These are phyloP conservation scores for Oryzias curvinotus DNA, from an alignment of 2,113 vertebrate genomes.

Conservation along the genomic window DNA sequence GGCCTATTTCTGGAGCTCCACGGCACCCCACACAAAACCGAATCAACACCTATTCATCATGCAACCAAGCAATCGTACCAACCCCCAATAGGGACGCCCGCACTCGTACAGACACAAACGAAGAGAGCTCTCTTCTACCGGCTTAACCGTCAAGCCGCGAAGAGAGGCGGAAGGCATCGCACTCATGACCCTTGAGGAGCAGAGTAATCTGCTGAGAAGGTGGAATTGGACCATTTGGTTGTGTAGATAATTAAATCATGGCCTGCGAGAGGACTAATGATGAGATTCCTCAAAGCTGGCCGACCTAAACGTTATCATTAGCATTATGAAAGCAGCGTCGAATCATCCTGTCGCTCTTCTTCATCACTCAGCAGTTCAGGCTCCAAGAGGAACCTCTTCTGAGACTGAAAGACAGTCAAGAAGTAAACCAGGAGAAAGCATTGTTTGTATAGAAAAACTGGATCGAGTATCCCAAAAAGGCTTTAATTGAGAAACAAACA, in stretches of 20 bases:
- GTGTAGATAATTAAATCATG: slow-evolving; percentile 72
- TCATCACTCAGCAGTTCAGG: slow-evolving; percentile 63
- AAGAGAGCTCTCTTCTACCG: slow-evolving; percentile 31
- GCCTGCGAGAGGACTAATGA: slow-evolving; percentile 75
- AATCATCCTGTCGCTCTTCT: slow-evolving; percentile 51
- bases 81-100: slow-evolving; percentile 12
- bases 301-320: slow-evolving; percentile 61
- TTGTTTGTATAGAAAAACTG: no score
- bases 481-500: no score
- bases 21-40: slow-evolving; percentile 1
- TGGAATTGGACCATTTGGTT: slow-evolving; percentile 59
- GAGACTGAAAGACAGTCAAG: slow-evolving; percentile 34
- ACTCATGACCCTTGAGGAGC: slow-evolving; percentile 63
- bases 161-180: slow-evolving; percentile 42
- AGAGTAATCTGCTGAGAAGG: slow-evolving; percentile 68
- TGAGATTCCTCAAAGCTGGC: slow-evolving; percentile 65
- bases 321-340: slow-evolving; percentile 57
- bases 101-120: background rate
- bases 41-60: slow-evolving; percentile 35
- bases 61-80: slow-evolving; percentile 6
- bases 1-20: slow-evolving; percentile 52
- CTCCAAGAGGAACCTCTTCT: slow-evolving; percentile 35
- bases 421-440: slow-evolving; percentile 46
- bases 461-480: no score
- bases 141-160: slow-evolving; percentile 41